Evolutionary conservation across 35 echinoderm and acorn worm species (phyloP), one percentile per base, ranked within the genome.

Genomic region (Nesometra sesokonis): DNA sequence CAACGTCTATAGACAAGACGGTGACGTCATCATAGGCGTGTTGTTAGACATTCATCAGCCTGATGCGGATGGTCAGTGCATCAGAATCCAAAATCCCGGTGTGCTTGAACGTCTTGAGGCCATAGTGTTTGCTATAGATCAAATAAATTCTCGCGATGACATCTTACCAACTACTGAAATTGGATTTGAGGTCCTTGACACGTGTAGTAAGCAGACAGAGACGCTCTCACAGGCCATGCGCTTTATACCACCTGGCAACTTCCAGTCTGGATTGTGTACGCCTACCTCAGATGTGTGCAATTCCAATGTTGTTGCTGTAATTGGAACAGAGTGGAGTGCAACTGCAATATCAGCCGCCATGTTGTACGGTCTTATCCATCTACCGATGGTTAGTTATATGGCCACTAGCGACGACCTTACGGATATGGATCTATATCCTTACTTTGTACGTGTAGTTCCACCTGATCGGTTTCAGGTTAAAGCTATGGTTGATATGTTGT

Each of bases 61-160:
- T 13, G 88, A 82, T 30, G 21, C 31, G 0, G 29, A 36, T 76
- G 80, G 88, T 0, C 43, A 86, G 31, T 86, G 87, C 76, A 9
- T 36, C 13, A 36, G 33, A n/a, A 86, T 90, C 11, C 87, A 88
- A 40, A 88, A 93, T 80, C 82, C 86, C 19, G 29, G 89, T 4
- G 84, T 89, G 29, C 27, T 97, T 3, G 83, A 93, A 31, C 81
- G 91, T 86, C 93, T 97, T 91, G 88, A 97, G 32, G 91, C 94
- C 0, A 93, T 97, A 89, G 94, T 97, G 3, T 97, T 77, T 32
- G 89, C 89, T 11, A 91, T 97, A 37, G 86, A 97, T 34, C 39
- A 67, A 15, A 88, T 97, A 5, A 97, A 97, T 77, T 87, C 37
- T 8, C 81, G 80, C 27, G 31, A 80, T 29, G 94, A 93, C 47